phyloP scores from a whole-genome alignment of 2,888 invertebrate genomes.

The Sarcophaga caerulescens region DNA sequence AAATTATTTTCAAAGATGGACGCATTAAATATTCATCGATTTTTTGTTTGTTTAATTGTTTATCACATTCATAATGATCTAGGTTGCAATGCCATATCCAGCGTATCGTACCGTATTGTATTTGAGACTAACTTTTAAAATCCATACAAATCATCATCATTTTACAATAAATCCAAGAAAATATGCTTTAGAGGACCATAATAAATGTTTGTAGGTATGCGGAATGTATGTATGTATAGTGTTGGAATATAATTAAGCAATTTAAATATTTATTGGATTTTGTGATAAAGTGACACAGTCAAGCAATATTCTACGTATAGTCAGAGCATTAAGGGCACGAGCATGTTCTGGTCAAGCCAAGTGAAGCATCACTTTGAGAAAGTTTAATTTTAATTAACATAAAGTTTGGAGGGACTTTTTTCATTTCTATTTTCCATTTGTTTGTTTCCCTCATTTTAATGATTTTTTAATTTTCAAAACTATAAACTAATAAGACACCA shows the following conservation, averaged over 20 bases:
- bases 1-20: no score
- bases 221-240: slow-evolving; percentile 1
- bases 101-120: no score
- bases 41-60: not conserved
- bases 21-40: slow-evolving; percentile 26
- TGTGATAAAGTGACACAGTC: slow-evolving; percentile 53
- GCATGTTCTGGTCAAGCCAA: not conserved
- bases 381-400: slow-evolving; percentile 67
- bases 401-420: slow-evolving; percentile 26
- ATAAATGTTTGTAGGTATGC: not conserved
- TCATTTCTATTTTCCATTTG: not conserved
- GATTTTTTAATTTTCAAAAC: slow-evolving; percentile 25
- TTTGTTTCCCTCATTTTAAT: slow-evolving; percentile 7
- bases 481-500: slow-evolving; percentile 57
- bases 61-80: not conserved
- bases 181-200: not conserved
- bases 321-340: not conserved
- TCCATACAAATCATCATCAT: slow-evolving; percentile 1
- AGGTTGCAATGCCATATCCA: not conserved
- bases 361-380: slow-evolving; percentile 46
- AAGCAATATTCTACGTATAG: no score
- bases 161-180: slow-evolving; percentile 14
- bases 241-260: slow-evolving; percentile 63
- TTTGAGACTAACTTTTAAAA: not conserved
- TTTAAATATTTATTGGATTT: slow-evolving; percentile 65